Conservation (phyloP, 2,113 vertebrate species). For the Daphoenositta chrysoptera region DNA sequence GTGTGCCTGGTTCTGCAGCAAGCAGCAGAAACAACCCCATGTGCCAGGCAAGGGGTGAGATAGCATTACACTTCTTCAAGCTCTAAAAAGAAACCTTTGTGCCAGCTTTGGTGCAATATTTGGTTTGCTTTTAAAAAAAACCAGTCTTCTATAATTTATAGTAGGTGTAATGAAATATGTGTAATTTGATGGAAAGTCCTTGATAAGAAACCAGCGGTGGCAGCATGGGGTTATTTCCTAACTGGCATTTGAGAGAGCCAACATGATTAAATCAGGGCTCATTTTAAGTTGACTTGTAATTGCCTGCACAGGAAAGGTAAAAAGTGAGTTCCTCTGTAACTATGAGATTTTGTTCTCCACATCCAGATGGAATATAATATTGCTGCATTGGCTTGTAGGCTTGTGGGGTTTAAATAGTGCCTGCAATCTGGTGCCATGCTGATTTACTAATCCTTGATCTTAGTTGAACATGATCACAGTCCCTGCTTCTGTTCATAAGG, state of each 20-base stretch:
- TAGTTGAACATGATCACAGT: conserved; percentile 83
- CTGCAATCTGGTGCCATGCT: conserved; percentile 79
- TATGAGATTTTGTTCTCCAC: conserved; percentile 53
- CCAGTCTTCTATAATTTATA: conserved; percentile 34
- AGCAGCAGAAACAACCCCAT: neutral
- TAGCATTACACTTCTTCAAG: neutral
- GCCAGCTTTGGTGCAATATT: neutral
- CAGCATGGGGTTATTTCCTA: conserved; percentile 12
- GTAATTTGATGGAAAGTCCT: conserved; percentile 49
- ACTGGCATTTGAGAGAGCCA: conserved; percentile 39
- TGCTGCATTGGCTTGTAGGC: conserved; percentile 53
- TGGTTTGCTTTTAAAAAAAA: neutral
- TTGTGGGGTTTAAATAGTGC: conserved; percentile 77
- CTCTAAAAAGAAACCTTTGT: neutral
- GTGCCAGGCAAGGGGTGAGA: neutral
- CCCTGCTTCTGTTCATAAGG: conserved; percentile 76
- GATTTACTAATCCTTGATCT: conserved; percentile 79
- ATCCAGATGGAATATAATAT: conserved; percentile 65
- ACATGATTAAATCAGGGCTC: conserved; percentile 57
- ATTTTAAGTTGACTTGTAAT: conserved; percentile 62
- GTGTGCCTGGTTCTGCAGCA: neutral
- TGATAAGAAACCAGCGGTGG: conserved; percentile 25
- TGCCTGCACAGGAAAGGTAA: conserved; percentile 56
- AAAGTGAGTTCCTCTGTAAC: conserved; percentile 55
- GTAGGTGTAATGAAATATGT: conserved; percentile 42